Base-by-base conservation (phyloP, 1,140 invertebrate species). In the Oedothorax gibbosus region DNA sequence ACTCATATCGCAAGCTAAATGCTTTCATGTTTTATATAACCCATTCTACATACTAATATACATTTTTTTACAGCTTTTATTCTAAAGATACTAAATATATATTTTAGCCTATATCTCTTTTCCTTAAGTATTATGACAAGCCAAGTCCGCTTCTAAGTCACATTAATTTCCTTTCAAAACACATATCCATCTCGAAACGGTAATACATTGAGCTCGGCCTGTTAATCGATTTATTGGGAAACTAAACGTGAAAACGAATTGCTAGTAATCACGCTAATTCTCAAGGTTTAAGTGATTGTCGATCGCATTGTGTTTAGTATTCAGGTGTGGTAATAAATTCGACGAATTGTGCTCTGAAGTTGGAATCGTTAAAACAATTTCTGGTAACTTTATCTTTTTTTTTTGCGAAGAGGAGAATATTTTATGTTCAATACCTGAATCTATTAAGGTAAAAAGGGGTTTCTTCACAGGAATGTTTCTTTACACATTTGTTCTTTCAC, bases 221-320 rank as follows among this genome's bases (percentile, higher is more conserved):
- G 60, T 66, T 64, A 50, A 79, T 79, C 77, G 77, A 79, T 79
- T 79, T 68, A 79, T 79, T 20, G 77, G 60, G 51, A 53, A 50
- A 18, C 57, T 78, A 9, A 15, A 15, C 51, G 57, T 20, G 64
- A 79, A 79, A 79, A 79, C 77, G 77, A 79, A 79, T 79, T 79
- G 77, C 56, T 56, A 54, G 51, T 64, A 64, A 79, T 79, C 77
- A 79, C 77, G 77, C 77, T 79, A 64, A 79, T 66, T 79, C 77
- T 21, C 51, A 15, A 14, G 51, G n/a, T 64, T 79, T 79, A 79
- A 79, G 53, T 79, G 60, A 68, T 79, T 79, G 77, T 56, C 77
- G 60, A 79, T 54, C 68, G 60, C 54, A 35, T 51, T 49, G 21
- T 21, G 18, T 65, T 77, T 56, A 65, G 21, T 65, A 12, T 51